A percentile compares a stretch with the other conserved stretches of the same genome.
Conservation (phyloP, 2,113 vertebrate species). For the Eretmochelys imbricata region DNA sequence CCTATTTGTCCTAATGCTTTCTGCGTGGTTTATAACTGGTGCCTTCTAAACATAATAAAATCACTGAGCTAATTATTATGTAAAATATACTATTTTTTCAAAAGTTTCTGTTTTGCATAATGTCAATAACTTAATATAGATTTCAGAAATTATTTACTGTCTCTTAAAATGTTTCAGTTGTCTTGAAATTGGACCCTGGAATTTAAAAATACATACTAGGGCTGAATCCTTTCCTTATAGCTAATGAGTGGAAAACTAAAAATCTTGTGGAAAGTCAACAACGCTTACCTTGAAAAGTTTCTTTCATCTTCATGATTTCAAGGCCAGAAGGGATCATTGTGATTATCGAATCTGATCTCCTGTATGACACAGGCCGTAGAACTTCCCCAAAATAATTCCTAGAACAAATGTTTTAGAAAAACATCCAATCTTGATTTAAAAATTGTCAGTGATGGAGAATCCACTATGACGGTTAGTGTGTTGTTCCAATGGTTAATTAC, state of each 20-base stretch:
- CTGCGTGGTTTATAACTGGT: neutral
- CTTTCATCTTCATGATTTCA: constrained; percentile 3
- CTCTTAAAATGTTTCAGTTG: neutral
- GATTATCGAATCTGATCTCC: neutral
- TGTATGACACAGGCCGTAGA: neutral
- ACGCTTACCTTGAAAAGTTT: constrained; percentile 4
- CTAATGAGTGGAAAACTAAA: neutral
- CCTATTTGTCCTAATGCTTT: constrained; percentile 41
- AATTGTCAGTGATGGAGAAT: neutral
- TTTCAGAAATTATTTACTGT: neutral
- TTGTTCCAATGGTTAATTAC: neutral
- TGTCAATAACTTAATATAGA: neutral
- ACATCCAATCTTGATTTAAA: neutral
- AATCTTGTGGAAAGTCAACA: constrained; percentile 4
- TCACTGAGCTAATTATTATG: neutral
- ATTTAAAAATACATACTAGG: neutral
- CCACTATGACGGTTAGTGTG: neutral
- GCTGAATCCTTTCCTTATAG: neutral
- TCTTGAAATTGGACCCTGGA: neutral
- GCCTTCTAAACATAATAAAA: neutral
- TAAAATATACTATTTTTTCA: neutral
- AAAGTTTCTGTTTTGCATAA: neutral
- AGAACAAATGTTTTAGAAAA: neutral
- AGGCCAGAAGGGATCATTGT: neutral
- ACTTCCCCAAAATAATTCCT: neutral